Conservation (phyloP, 2,113 vertebrate species). For the Mohoua ochrocephala region DNA sequence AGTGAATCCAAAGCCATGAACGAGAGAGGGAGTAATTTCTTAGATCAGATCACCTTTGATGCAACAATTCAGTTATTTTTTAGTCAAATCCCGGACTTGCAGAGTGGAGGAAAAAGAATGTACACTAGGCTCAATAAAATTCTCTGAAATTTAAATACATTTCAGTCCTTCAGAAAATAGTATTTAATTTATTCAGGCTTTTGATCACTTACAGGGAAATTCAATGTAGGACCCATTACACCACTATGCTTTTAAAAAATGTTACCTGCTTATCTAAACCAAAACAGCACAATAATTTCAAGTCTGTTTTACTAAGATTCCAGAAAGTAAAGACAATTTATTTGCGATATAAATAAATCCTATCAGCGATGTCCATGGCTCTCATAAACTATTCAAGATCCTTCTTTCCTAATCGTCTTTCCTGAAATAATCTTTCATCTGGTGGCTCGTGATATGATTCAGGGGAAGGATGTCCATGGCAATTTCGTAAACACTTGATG, state of each 20-base stretch:
- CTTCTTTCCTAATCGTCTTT: slow-evolving; percentile 49
- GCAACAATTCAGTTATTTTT: background rate
- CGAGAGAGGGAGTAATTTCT: background rate
- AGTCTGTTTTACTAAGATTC: slow-evolving; percentile 4
- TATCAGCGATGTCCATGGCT: background rate
- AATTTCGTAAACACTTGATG: background rate
- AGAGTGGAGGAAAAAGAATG: background rate
- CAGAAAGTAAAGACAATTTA: slow-evolving; percentile 40
- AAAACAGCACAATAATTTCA: background rate
- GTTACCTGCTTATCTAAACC: background rate
- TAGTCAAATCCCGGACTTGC: background rate
- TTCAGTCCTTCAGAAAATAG: background rate
- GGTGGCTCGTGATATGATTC: slow-evolving; percentile 48
- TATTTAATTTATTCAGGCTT: background rate
- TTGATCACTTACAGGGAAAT: background rate
- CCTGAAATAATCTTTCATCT: slow-evolving; percentile 68
- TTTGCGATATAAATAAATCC: slow-evolving; percentile 40
- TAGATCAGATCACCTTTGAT: background rate
- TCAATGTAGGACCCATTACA: background rate
- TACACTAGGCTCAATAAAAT: background rate
- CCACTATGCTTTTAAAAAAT: background rate
- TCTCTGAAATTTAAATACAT: background rate
- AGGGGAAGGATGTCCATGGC: background rate
- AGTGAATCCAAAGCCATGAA: background rate
- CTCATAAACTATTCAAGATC: slow-evolving; percentile 48